Evolutionary conservation across 2,113 vertebrate genomes (phyloP), one percentile per base, ranked within the genome.

Genomic region (Clarias macrocephalus): DNA sequence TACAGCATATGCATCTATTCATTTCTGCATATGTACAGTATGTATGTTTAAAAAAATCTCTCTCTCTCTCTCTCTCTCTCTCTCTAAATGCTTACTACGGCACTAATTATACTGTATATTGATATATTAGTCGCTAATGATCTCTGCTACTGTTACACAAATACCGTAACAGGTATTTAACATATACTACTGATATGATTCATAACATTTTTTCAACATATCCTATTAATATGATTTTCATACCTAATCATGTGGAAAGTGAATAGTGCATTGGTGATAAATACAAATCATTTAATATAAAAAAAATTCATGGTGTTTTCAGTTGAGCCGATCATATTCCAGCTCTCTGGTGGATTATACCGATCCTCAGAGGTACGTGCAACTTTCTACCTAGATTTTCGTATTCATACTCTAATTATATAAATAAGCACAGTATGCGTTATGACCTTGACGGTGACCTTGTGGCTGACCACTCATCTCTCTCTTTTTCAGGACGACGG

Each of bases 311-410:
- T 30, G 30, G 56, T 80, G 2, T 85, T 87, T 87, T 81, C 92
- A 96, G 95, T 57, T 91, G 1, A 92, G 88, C 82, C 90, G 37
- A 37, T 89, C 70, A n/a, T 63, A 12, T 73, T 89, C 89, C 57
- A 92, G 87, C 75, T 93, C 93, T 1, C 88, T 95, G 90, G 91
- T 95, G 83, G 94, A 96, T 91, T 96, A 95, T 75, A 87, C 91
- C 3, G 94, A 95, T 87, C 94, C 94, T 85, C 93, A 94, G 85
- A 94, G 95, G 95, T 95, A 93, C 66, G 66, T 75, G 15, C 0
- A 63, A 1, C 5, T 56, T 33, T 33, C 48, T 62, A 48, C 73
- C 3, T 18, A 0, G 9, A 5, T 5, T 21, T 76, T 15, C 12
- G 25, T 7, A 8, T 15, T 63, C 76, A 18, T 52, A 63, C 3